Evolutionary conservation across 2,113 vertebrate species (phyloP).

Genomic region (Sinosuthora webbiana): DNA sequence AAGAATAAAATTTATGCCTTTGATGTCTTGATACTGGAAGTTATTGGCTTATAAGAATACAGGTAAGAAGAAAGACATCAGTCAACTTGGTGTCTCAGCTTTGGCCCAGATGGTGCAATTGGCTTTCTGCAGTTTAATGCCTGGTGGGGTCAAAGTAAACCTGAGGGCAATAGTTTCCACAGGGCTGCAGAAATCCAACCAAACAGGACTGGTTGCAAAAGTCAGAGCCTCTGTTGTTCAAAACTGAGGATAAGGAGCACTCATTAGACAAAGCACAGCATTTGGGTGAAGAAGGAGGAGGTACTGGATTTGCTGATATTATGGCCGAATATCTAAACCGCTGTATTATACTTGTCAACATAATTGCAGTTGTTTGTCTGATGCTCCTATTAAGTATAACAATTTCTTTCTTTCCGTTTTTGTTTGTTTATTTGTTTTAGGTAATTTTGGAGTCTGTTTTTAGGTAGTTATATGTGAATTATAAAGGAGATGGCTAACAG

Average conservation of each 20-base stretch:
- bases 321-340: background rate
- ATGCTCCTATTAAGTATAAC: constrained; percentile 19
- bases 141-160: background rate
- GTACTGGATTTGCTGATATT: background rate
- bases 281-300: background rate
- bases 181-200: background rate
- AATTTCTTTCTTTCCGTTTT: background rate
- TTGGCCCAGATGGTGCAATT: background rate
- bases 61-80: background rate
- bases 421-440: constrained; percentile 24
- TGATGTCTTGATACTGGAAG: background rate
- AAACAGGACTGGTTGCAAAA: background rate
- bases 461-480: constrained; percentile 25
- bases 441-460: constrained; percentile 21
- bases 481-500: constrained; percentile 15
- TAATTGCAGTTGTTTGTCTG: constrained; percentile 51
- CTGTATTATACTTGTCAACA: constrained; percentile 12
- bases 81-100: background rate
- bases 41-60: background rate
- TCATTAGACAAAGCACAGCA: background rate
- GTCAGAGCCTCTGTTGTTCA: background rate
- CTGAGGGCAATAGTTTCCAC: background rate
- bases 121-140: background rate
- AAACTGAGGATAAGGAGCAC: background rate
- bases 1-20: background rate